Percentiles rank a stretch among this genome's conserved stretches.
These are phyloP conservation scores for Eurypyga helias DNA, from an alignment of 2,113 vertebrate genomes.

Conservation along the genomic window DNA sequence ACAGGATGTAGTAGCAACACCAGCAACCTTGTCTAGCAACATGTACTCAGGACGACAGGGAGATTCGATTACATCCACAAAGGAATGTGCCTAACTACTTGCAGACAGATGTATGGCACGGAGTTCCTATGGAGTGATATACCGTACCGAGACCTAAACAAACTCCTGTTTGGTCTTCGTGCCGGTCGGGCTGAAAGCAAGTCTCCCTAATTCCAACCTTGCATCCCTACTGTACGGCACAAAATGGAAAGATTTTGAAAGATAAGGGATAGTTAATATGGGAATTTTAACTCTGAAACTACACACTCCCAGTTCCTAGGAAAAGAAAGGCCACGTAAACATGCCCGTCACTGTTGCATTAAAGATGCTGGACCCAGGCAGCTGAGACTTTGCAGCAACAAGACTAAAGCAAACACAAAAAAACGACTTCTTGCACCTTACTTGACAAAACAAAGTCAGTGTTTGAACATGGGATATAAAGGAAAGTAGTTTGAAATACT, in stretches of 20 bases:
- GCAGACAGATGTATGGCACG: constrained; percentile 65
- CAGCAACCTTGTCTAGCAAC: constrained; percentile 49
- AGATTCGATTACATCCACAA: constrained; percentile 58
- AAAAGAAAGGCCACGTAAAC: background rate
- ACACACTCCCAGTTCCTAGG: background rate
- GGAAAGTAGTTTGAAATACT: background rate
- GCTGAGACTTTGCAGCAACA: background rate
- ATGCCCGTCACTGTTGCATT: background rate
- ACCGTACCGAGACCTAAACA: background rate
- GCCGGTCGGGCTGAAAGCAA: background rate
- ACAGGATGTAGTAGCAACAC: constrained; percentile 35
- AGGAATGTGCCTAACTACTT: constrained; percentile 66
- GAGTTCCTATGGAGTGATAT: background rate
- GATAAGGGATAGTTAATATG: background rate
- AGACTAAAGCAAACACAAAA: background rate
- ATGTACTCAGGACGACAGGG: constrained; percentile 40
- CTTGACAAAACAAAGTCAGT: background rate
- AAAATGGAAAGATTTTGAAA: background rate
- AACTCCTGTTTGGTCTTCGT: background rate
- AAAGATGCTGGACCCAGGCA: background rate
- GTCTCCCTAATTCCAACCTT: background rate
- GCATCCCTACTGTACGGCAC: background rate
- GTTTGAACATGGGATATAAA: background rate
- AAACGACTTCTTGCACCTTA: background rate
- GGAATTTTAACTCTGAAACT: background rate